Percentiles rank a stretch among this genome's conserved stretches.
phyloP scores from a whole-genome alignment of 2,888 invertebrate species.

The Lathronympha strigana region DNA sequence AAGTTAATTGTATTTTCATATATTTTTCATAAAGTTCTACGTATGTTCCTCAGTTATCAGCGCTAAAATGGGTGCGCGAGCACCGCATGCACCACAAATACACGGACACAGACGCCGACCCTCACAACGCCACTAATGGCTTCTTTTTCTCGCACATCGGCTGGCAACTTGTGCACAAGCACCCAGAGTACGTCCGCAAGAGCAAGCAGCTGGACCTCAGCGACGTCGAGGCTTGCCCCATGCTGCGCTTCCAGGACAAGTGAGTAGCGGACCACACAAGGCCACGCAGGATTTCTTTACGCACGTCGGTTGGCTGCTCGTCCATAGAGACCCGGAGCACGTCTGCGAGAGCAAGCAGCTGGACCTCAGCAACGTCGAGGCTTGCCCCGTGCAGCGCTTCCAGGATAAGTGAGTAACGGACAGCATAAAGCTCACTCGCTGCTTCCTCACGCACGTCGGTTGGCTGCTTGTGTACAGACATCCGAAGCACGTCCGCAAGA shows the following conservation, averaged over 20 bases:
- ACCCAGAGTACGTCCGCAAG: slow-evolving; percentile 93
- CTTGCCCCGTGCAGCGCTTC: slow-evolving; percentile 92
- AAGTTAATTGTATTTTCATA: too few relatives aligned
- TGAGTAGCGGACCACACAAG: too few relatives aligned
- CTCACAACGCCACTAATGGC: slow-evolving; percentile 95
- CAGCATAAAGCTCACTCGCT: slow-evolving; percentile 96
- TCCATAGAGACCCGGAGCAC: slow-evolving; percentile 95
- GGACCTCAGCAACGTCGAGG: slow-evolving; percentile 92
- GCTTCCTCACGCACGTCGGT: slow-evolving; percentile 98
- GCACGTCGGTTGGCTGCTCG: slow-evolving; percentile 97
- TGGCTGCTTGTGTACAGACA: slow-evolving; percentile 97
- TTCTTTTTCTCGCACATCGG: slow-evolving; percentile 99
- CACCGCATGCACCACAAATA: slow-evolving; percentile 91
- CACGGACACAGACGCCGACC: slow-evolving; percentile 97
- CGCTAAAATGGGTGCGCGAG: background rate
- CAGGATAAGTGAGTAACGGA: slow-evolving; percentile 87
- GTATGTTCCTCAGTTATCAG: background rate
- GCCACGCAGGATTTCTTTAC: slow-evolving; percentile 96
- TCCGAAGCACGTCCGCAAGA: slow-evolving; percentile 93
- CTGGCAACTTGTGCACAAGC: slow-evolving; percentile 96
- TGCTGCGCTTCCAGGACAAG: slow-evolving; percentile 94
- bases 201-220: slow-evolving; percentile 93
- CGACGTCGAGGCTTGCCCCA: slow-evolving; percentile 92
- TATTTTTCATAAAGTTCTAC: too few relatives aligned
- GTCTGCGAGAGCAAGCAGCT: slow-evolving; percentile 93